A percentile compares a stretch with the other conserved stretches of the same genome.
These are phyloP conservation scores for Calephelis nemesis DNA, from an alignment of 1,140 invertebrate species.

Conservation along the genomic window DNA sequence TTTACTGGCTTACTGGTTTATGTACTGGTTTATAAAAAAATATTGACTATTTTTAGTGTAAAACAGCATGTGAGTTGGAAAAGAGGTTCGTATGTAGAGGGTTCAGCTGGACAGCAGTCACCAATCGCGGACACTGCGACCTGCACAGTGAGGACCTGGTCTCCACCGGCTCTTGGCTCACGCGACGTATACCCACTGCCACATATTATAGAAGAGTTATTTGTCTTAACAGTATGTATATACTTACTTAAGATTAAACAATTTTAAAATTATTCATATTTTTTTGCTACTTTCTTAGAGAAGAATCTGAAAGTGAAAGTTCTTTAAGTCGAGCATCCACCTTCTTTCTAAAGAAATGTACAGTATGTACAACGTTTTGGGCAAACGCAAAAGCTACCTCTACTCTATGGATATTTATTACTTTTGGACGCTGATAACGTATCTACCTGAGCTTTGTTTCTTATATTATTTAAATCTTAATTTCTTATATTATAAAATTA, in stretches of 20 bases:
- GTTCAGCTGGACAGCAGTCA: constrained; percentile 53
- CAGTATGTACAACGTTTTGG: no score
- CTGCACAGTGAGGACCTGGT: constrained; percentile 74
- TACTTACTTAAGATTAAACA: not conserved
- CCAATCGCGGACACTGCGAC: constrained; percentile 53
- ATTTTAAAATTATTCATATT: not conserved
- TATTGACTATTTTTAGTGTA: constrained; percentile 51
- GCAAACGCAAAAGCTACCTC: no score
- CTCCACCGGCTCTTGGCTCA: constrained; percentile 69
- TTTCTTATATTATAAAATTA: no score
- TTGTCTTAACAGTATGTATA: constrained; percentile 68
- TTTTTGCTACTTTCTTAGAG: not conserved
- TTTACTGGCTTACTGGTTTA: no score
- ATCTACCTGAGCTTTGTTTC: no score
- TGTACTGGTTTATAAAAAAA: no score
- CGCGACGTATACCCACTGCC: constrained; percentile 49
- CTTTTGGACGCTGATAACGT: no score
- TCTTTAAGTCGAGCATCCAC: no score
- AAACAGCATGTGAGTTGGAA: constrained; percentile 61
- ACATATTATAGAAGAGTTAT: constrained; percentile 74
- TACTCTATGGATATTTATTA: no score
- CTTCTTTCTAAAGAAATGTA: not conserved
- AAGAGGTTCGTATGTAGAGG: constrained; percentile 69
- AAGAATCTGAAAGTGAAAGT: not conserved
- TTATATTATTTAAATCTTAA: no score